These are phyloP conservation scores for Orthosia gracilis DNA, from an alignment of 2,888 invertebrate species.

Conservation along the genomic window DNA sequence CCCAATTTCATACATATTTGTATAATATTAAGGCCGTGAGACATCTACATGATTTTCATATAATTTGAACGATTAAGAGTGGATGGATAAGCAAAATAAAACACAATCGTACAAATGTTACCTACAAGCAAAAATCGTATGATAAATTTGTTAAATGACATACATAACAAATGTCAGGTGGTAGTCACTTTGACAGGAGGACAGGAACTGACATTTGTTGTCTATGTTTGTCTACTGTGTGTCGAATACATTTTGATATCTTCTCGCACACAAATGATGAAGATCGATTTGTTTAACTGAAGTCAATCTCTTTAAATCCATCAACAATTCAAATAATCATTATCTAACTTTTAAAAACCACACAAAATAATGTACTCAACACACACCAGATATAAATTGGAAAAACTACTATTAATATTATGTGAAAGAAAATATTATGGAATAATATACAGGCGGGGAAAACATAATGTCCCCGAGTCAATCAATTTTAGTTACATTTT, in stretches of 20 bases:
- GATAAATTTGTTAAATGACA: constrained; percentile 66
- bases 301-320: constrained; percentile 8
- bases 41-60: constrained; percentile 76
- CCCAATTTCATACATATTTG: constrained; percentile 55
- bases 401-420: constrained; percentile 73
- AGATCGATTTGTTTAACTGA: constrained; percentile 7
- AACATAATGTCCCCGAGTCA: constrained; percentile 41
- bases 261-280: constrained; percentile 11
- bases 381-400: constrained; percentile 62
- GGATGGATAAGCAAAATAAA: constrained; percentile 79
- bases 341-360: constrained; percentile 35
- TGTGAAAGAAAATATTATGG: constrained; percentile 72
- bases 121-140: constrained; percentile 74
- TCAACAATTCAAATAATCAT: constrained; percentile 42
- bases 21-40: constrained; percentile 69
- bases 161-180: constrained; percentile 53
- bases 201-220: constrained; percentile 39
- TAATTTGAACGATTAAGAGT: constrained; percentile 69
- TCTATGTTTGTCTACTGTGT: constrained; percentile 51
- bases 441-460: constrained; percentile 70
- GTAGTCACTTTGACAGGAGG: constrained; percentile 18
- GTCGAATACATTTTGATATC: constrained; percentile 56
- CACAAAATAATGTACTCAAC: constrained; percentile 58
- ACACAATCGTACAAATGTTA: constrained; percentile 71
- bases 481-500: constrained; percentile 55